These are phyloP conservation scores for Pedetes capensis DNA, from an alignment of 2,113 vertebrate genomes.

Conservation along the genomic window DNA sequence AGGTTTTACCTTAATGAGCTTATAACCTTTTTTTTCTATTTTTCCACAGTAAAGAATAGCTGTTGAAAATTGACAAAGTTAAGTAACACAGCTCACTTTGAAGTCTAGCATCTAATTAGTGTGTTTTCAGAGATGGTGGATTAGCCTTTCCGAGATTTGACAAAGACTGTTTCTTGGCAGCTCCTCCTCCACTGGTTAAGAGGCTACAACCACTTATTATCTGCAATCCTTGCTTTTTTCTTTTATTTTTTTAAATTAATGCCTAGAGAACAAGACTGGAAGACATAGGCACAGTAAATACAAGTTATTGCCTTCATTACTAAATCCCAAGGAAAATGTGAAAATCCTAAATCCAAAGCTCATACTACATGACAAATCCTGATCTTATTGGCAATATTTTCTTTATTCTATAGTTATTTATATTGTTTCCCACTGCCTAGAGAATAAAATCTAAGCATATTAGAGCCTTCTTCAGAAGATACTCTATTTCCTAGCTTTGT, in stretches of 20 bases:
- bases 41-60: constrained; percentile 14
- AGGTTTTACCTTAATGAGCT: constrained; percentile 14
- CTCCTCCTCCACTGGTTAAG: neutral
- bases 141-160: neutral
- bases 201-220: neutral
- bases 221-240: neutral
- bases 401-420: neutral
- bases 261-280: neutral
- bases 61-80: neutral
- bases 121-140: neutral
- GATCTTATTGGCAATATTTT: neutral
- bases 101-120: constrained; percentile 26
- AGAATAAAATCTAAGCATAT: neutral
- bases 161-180: neutral
- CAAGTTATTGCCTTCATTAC: neutral
- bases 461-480: neutral
- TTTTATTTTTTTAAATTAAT: constrained; percentile 43
- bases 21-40: neutral
- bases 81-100: constrained; percentile 37
- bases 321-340: neutral
- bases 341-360: neutral
- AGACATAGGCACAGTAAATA: neutral
- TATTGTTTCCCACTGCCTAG: neutral
- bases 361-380: neutral
- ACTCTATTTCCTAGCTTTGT: neutral